phyloP scores from a whole-genome alignment of 2,797 vertebrate genomes.

The Lagodon rhomboides region DNA sequence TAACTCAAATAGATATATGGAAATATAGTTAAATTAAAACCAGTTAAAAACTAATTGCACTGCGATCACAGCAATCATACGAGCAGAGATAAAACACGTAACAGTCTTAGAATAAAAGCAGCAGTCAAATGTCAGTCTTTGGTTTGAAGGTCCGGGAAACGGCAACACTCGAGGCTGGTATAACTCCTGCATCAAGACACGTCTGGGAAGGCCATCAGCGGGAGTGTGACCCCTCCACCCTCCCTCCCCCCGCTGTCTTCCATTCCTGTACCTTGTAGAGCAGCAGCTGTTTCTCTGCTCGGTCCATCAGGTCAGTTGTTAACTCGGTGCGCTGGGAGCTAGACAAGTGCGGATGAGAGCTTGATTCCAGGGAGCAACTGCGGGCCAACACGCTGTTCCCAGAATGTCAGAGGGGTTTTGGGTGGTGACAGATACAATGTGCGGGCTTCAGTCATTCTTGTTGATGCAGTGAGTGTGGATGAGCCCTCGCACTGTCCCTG shows the following conservation, averaged over 20 bases:
- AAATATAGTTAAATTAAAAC: no score
- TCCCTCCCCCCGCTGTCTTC: slow-evolving; percentile 31
- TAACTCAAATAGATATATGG: no score
- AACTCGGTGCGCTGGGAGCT: slow-evolving; percentile 59
- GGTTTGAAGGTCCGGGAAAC: slow-evolving; percentile 37
- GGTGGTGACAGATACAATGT: slow-evolving; percentile 76
- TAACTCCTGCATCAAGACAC: slow-evolving; percentile 49
- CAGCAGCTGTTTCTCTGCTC: slow-evolving; percentile 79
- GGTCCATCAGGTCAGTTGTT: slow-evolving; percentile 81
- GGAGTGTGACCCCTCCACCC: slow-evolving; percentile 37
- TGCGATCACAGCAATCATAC: no score
- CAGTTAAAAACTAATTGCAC: background rate
- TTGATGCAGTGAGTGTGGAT: slow-evolving; percentile 49
- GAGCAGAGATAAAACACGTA: background rate
- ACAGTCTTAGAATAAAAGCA: slow-evolving; percentile 1
- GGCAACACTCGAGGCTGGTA: slow-evolving; percentile 11
- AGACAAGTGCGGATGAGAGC: slow-evolving; percentile 75
- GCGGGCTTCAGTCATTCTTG: slow-evolving; percentile 63
- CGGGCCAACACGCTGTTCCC: slow-evolving; percentile 67
- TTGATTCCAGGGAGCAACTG: slow-evolving; percentile 81
- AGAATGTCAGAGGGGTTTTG: slow-evolving; percentile 73
- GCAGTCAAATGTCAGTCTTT: slow-evolving; percentile 3
- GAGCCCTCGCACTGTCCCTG: slow-evolving; percentile 38
- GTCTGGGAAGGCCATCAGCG: slow-evolving; percentile 76
- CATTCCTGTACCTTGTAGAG: slow-evolving; percentile 69